These are phyloP conservation scores for Idaea biselata DNA, from an alignment of 2,888 invertebrate species.

Conservation along the genomic window DNA sequence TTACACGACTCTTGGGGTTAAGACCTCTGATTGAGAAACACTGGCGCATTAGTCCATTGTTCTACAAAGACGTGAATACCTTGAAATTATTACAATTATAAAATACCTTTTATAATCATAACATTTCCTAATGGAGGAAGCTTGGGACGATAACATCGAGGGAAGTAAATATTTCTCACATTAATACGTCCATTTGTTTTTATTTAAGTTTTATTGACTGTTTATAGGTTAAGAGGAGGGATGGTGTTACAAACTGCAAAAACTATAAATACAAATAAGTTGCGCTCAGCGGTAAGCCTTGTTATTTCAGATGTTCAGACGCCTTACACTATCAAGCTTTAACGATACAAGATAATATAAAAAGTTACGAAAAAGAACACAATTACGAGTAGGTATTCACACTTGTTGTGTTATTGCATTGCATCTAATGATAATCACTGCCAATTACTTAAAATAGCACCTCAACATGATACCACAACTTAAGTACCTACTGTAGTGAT, in stretches of 20 bases:
- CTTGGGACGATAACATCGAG: not conserved
- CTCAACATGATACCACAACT: not conserved
- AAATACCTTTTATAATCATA: conserved; percentile 2
- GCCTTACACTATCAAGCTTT: too few species aligned
- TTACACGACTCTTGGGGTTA: not conserved
- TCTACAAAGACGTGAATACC: not conserved
- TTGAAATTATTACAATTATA: not conserved
- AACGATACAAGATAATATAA: too few species aligned
- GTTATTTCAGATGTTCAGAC: too few species aligned
- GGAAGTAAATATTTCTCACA: conserved; percentile 1
- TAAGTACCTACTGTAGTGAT: not conserved
- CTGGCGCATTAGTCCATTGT: not conserved
- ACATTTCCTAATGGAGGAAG: conserved; percentile 2
- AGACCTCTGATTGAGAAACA: not conserved
- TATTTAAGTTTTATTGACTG: not conserved
- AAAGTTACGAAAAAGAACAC: too few species aligned
- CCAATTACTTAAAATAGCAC: not conserved
- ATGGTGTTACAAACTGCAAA: not conserved
- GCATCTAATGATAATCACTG: not conserved
- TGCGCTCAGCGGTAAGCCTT: too few species aligned
- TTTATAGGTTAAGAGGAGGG: not conserved
- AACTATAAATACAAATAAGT: not conserved
- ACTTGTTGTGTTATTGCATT: not conserved
- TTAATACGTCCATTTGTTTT: not conserved
- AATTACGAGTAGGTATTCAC: too few species aligned